Evolutionary conservation across 1,140 invertebrate species (phyloP).

Genomic region (Neocloeon triangulifer): DNA sequence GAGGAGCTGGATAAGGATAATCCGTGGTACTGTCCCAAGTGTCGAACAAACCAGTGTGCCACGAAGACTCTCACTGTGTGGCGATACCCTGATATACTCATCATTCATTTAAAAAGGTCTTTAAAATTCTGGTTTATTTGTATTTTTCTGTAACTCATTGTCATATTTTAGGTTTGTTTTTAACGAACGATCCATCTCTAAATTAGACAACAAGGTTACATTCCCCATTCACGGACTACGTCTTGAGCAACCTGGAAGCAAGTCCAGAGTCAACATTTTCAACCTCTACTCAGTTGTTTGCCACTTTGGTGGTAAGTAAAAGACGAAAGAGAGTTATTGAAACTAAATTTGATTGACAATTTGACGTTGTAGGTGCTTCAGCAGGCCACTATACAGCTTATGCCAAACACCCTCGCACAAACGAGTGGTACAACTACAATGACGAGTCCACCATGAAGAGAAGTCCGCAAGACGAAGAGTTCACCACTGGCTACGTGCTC

Average conservation of each 20-base stretch:
- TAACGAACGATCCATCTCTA: constrained; percentile 39
- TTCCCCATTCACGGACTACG: constrained; percentile 36
- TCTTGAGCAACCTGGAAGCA: constrained; percentile 17
- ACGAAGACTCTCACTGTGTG: constrained; percentile 46
- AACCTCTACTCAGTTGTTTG: constrained; percentile 46
- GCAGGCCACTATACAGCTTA: constrained; percentile 48
- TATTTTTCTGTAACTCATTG: not conserved
- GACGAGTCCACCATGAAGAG: constrained; percentile 33
- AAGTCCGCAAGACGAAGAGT: constrained; percentile 35
- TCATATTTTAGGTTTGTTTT: constrained; percentile 34
- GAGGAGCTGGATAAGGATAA: constrained; percentile 43
- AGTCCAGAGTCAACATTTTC: constrained; percentile 21
- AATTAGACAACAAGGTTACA: constrained; percentile 39
- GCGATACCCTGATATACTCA: constrained; percentile 41
- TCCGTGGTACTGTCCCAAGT: constrained; percentile 47
- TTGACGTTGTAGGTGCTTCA: constrained; percentile 23
- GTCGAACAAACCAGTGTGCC: constrained; percentile 39
- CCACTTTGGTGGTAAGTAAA: constrained; percentile 37
- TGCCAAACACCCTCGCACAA: constrained; percentile 31
- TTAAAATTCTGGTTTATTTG: constrained; percentile 8
- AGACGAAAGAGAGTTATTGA: not conserved
- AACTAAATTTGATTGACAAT: not conserved
- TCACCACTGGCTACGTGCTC: constrained; percentile 40
- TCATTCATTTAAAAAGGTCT: constrained; percentile 51
- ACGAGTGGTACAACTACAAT: constrained; percentile 45